phyloP scores from a whole-genome alignment of 2,113 vertebrate genomes.

The Cavia porcellus region DNA sequence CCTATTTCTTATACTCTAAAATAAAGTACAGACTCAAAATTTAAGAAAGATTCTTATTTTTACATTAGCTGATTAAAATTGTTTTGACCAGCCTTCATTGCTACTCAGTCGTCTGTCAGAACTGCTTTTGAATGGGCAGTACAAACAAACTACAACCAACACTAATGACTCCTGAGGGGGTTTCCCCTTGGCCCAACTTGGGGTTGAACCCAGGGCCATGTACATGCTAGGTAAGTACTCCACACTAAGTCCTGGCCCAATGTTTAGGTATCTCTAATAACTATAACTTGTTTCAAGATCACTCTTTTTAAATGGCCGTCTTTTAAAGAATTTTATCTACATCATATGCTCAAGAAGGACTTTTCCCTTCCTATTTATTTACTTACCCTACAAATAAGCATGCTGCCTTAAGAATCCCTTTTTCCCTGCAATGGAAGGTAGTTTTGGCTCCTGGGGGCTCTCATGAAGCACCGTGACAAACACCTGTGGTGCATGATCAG shows the following conservation, averaged over 20 bases:
- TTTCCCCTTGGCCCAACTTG: neutral
- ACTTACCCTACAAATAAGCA: constrained; percentile 30
- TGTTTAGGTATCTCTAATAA: constrained; percentile 24
- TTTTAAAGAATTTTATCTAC: constrained; percentile 26
- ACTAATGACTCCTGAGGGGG: neutral
- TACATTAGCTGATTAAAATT: constrained; percentile 61
- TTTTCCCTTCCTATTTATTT: constrained; percentile 5
- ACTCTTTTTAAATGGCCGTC: constrained; percentile 1
- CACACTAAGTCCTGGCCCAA: neutral
- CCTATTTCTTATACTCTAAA: constrained; percentile 52
- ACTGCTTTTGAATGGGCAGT: neutral
- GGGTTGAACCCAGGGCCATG: neutral
- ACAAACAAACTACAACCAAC: neutral
- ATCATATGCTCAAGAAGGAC: neutral
- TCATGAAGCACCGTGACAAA: neutral
- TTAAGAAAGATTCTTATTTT: constrained; percentile 58
- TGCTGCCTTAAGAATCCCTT: neutral
- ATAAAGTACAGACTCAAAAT: constrained; percentile 46
- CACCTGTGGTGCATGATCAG: neutral
- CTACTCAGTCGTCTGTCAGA: neutral
- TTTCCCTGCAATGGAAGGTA: neutral
- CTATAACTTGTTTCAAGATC: constrained; percentile 28
- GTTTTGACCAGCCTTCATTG: neutral
- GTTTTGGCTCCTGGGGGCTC: neutral
- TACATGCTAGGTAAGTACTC: neutral